phyloP scores from a whole-genome alignment of 2,888 invertebrate genomes.

The Lydus trimaculatus region DNA sequence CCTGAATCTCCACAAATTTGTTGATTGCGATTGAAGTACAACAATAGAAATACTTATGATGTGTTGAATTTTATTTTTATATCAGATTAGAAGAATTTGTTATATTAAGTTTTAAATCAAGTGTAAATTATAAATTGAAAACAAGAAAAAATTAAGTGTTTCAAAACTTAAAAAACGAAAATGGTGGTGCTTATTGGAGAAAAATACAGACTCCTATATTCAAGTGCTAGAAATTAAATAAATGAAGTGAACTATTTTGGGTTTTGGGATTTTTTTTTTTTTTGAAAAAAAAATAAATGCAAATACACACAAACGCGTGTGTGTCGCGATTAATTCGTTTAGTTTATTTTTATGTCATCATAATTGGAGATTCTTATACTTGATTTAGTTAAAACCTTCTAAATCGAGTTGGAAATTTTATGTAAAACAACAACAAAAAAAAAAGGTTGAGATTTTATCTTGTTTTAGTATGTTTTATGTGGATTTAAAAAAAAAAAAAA shows the following conservation, averaged over 20 bases:
- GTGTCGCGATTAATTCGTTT: background rate
- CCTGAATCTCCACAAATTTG: constrained; percentile 30
- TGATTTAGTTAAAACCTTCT: constrained; percentile 25
- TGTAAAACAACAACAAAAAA: background rate
- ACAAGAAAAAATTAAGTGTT: constrained; percentile 15
- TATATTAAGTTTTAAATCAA: constrained; percentile 23
- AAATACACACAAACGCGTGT: background rate
- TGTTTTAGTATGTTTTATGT: constrained; percentile 6
- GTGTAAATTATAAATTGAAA: constrained; percentile 15
- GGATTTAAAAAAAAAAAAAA: constrained; percentile 11
- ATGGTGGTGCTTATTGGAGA: constrained; percentile 13
- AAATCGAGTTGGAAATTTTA: constrained; percentile 11
- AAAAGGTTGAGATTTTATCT: constrained; percentile 20
- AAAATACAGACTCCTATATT: constrained; percentile 18
- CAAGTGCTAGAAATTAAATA: constrained; percentile 17
- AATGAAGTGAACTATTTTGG: constrained; percentile 23
- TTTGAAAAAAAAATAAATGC: constrained; percentile 11
- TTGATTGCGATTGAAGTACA: constrained; percentile 14
- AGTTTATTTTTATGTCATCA: background rate
- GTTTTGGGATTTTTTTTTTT: constrained; percentile 22
- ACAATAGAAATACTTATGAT: constrained; percentile 11
- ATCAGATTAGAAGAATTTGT: constrained; percentile 9
- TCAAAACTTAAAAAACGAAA: constrained; percentile 15
- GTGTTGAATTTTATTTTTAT: constrained; percentile 23
- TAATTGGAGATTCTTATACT: constrained; percentile 24